Evolutionary conservation across 2,888 invertebrate species (phyloP).

Genomic region (Panopea generosa): DNA sequence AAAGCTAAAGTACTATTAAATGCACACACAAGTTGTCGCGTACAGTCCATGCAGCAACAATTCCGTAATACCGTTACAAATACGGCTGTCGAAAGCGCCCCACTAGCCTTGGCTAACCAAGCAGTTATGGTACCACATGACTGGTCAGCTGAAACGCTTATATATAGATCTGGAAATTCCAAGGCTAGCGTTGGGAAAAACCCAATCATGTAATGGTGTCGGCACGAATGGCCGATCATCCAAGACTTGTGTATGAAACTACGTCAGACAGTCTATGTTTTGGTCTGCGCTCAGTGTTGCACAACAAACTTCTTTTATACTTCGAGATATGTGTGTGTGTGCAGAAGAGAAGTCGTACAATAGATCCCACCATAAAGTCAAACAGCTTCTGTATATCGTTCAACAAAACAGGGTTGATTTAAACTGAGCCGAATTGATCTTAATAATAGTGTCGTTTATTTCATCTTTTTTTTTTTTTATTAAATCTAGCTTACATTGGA

Average conservation of each 20-base stretch:
- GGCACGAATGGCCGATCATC: slow-evolving; percentile 27
- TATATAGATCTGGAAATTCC: slow-evolving; percentile 35
- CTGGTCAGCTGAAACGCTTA: slow-evolving; percentile 53
- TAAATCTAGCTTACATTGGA: no score
- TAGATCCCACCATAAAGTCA: no score
- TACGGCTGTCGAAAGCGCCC: neutral
- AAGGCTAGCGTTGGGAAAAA: slow-evolving; percentile 29
- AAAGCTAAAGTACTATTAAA: no score
- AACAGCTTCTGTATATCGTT: no score
- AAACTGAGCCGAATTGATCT: no score
- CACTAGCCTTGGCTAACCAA: slow-evolving; percentile 17
- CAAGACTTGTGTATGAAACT: slow-evolving; percentile 12
- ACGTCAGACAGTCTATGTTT: slow-evolving; percentile 16
- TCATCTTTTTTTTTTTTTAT: no score
- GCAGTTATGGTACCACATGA: slow-evolving; percentile 21
- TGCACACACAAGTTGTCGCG: no score
- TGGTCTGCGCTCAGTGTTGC: slow-evolving; percentile 20
- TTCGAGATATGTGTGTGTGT: no score
- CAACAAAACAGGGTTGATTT: no score
- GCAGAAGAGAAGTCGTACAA: no score
- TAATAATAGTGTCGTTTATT: no score
- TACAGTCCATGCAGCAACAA: slow-evolving; percentile 6
- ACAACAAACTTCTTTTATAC: no score
- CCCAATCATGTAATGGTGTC: slow-evolving; percentile 19
- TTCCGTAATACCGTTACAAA: neutral